These are phyloP conservation scores for Venturia canescens DNA, from an alignment of 1,140 invertebrate genomes.

Conservation along the genomic window DNA sequence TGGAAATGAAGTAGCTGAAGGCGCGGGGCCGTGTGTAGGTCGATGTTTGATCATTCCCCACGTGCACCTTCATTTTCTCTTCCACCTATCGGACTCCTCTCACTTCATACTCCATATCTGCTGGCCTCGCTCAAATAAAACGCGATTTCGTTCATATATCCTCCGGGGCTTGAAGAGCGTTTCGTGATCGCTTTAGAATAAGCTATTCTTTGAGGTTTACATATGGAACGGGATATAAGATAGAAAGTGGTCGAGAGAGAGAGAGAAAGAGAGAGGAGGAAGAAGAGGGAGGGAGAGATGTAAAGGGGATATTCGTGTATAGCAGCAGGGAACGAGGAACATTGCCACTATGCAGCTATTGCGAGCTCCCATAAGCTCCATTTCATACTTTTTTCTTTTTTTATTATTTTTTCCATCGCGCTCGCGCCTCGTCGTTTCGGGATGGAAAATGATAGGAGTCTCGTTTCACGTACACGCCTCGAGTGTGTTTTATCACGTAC, in stretches of 20 bases:
- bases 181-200: constrained; percentile 72
- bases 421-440: background rate
- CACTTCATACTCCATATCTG: constrained; percentile 6
- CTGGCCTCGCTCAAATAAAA: constrained; percentile 63
- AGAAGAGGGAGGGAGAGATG: background rate
- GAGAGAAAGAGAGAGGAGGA: background rate
- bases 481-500: constrained; percentile 22
- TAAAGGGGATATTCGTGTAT: background rate
- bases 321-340: background rate
- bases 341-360: background rate
- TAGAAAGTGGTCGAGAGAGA: too few species aligned
- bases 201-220: constrained; percentile 71
- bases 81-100: constrained; percentile 39
- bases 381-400: background rate
- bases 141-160: constrained; percentile 67
- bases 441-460: constrained; percentile 20
- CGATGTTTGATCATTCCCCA: constrained; percentile 64
- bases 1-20: constrained; percentile 54
- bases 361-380: background rate
- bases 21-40: background rate
- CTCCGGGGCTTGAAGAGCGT: constrained; percentile 70
- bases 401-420: background rate
- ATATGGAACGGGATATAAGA: constrained; percentile 59
- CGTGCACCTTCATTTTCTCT: constrained; percentile 26
- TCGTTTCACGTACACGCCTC: background rate